Evolutionary conservation across 2,113 vertebrate species (phyloP), one percentile per base, ranked within the genome.

Genomic region (Micronycteris hirsuta): DNA sequence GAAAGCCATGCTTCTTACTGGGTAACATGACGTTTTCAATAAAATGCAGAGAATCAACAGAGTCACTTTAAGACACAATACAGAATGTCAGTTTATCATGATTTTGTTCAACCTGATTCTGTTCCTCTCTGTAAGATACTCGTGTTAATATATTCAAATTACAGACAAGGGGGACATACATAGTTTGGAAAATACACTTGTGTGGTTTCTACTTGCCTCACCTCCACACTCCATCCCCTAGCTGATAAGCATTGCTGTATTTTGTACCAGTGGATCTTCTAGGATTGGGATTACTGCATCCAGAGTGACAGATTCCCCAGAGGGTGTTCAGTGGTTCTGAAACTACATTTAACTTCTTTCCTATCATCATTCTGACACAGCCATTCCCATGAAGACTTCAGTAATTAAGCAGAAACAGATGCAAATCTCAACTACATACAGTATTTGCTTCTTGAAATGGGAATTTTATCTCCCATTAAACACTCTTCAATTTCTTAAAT

Each of bases 391-490:
- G 68, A 94, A 96, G 4, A 17, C 54, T 91, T 96, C 33, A 54
- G 13, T 43, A 88, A 87, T 92, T 95, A 95, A 92, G 45, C 12
- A 87, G 33, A 91, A 96, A 68, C 31, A 92, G 6, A 85, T 68
- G 24, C 24, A 41, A 17, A 56, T 61, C 2, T 87, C 82, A 70
- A 65, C 22, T 91, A 68, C 10, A 67, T 73, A 61, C 33, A 73
- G 10, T 26, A 81, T 74, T 54, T 90, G 47, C 56, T 95, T 93
- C 80, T 24, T 81, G 71, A 91, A 93, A 49, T 93, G 54, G 38
- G 90, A 96, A 86, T 82, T 68, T 89, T 45, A 82, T 63, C 43
- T 82, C 65, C 63, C 36, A 77, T 71, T 45, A 94, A 80, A 78
- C 33, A 71, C 38, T 80, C 56, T 85, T 80, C 89, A 90, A 31